phyloP scores from a whole-genome alignment of 1,140 invertebrate genomes.

The Trachelipus rathkii region DNA sequence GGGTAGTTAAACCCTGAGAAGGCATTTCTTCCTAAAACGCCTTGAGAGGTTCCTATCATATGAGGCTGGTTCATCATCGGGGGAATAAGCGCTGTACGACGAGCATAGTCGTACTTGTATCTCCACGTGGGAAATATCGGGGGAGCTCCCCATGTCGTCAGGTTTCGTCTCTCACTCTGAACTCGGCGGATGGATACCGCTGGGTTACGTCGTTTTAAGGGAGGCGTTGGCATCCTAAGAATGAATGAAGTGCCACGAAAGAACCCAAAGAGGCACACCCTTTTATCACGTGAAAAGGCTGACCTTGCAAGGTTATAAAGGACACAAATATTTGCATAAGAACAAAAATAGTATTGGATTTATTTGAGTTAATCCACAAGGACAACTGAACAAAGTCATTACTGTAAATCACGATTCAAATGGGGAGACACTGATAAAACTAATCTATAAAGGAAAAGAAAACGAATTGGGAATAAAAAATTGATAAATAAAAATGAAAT shows the following conservation, averaged over 20 bases:
- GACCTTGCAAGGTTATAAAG: too few species aligned
- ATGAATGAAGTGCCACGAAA: not conserved
- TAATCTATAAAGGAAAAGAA: too few species aligned
- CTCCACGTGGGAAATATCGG: not conserved
- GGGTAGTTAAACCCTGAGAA: not conserved
- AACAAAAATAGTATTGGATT: too few species aligned
- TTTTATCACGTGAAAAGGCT: too few species aligned
- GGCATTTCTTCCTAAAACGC: not conserved
- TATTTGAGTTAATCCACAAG: too few species aligned
- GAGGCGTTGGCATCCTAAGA: not conserved
- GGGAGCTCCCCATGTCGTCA: not conserved
- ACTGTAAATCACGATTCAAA: too few species aligned
- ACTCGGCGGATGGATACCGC: not conserved
- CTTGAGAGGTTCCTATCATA: slow-evolving; percentile 1
- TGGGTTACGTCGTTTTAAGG: not conserved
- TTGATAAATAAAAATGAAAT: too few species aligned
- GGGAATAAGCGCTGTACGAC: not conserved
- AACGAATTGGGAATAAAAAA: too few species aligned
- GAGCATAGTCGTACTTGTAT: slow-evolving; percentile 1
- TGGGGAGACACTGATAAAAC: too few species aligned
- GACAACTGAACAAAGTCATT: too few species aligned
- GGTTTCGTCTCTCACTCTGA: not conserved
- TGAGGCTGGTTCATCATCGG: not conserved
- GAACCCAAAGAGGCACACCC: too few species aligned
- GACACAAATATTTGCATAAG: too few species aligned